phyloP scores from a whole-genome alignment of 2,113 vertebrate genomes.

The Clarias batrachus region DNA sequence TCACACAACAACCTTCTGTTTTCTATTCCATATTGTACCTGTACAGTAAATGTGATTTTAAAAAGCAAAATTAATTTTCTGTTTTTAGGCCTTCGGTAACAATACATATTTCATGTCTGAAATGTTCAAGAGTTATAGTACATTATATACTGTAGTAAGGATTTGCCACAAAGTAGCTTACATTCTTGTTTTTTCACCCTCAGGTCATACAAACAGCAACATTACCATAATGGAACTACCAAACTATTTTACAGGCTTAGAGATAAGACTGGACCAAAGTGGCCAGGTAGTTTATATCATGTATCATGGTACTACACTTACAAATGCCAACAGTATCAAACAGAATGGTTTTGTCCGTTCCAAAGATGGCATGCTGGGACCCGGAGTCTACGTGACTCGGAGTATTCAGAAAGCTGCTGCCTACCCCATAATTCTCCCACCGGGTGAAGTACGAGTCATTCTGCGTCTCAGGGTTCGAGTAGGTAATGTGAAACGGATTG shows the following conservation, averaged over 20 bases:
- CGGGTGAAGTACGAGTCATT: constrained; percentile 22
- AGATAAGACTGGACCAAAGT: not conserved
- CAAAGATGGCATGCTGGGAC: not conserved
- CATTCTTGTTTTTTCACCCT: not conserved
- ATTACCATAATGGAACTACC: not conserved
- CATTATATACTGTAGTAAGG: not conserved
- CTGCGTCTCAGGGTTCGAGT: constrained; percentile 47
- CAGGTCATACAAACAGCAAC: not conserved
- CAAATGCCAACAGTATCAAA: not conserved
- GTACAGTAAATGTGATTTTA: not conserved
- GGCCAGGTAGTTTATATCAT: not conserved
- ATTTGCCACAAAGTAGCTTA: not conserved
- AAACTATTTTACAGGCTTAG: not conserved
- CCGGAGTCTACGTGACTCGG: constrained; percentile 10
- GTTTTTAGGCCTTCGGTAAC: not conserved
- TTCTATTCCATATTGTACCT: not conserved
- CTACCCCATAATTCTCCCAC: not conserved
- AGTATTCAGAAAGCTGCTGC: constrained; percentile 24
- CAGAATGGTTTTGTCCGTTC: not conserved
- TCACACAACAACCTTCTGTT: not conserved
- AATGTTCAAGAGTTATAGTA: not conserved
- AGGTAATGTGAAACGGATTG: constrained; percentile 47
- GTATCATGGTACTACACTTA: constrained; percentile 23
- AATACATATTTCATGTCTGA: not conserved
- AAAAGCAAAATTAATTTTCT: not conserved